These are phyloP conservation scores for Chascanopsetta lugubris DNA, from an alignment of 2,113 vertebrate genomes.

Conservation along the genomic window DNA sequence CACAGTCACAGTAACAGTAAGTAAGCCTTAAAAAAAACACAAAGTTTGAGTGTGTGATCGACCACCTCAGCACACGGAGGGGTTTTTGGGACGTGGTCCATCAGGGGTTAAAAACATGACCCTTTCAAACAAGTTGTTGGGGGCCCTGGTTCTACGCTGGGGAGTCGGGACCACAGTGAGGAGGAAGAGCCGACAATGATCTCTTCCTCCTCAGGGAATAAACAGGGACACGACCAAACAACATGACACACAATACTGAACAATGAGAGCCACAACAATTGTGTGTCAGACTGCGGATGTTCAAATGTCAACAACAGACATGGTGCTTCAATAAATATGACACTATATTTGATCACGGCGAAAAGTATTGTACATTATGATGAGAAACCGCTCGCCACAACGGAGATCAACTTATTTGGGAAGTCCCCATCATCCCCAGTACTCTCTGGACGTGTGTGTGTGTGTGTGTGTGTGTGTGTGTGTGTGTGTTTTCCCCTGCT, in stretches of 20 bases:
- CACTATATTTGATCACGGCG: not conserved
- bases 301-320: constrained; percentile 9
- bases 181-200: constrained; percentile 54
- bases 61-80: no score
- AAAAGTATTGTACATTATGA: not conserved
- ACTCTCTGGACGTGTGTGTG: not conserved
- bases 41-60: no score
- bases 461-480: not conserved
- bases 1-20: no score
- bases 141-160: no score
- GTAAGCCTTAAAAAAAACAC: no score
- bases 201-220: constrained; percentile 46
- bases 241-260: not conserved
- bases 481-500: constrained; percentile 24
- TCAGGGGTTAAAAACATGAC: no score
- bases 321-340: not conserved
- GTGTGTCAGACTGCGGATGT: constrained; percentile 26
- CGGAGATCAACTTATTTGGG: not conserved
- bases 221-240: constrained; percentile 31
- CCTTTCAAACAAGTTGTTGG: no score
- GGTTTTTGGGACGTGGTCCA: no score
- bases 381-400: not conserved
- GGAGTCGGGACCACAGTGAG: constrained; percentile 15
- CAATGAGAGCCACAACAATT: constrained; percentile 12
- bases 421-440: constrained; percentile 16